Conservation (phyloP, 2,113 vertebrate genomes). For the Dasyprocta punctata region DNA sequence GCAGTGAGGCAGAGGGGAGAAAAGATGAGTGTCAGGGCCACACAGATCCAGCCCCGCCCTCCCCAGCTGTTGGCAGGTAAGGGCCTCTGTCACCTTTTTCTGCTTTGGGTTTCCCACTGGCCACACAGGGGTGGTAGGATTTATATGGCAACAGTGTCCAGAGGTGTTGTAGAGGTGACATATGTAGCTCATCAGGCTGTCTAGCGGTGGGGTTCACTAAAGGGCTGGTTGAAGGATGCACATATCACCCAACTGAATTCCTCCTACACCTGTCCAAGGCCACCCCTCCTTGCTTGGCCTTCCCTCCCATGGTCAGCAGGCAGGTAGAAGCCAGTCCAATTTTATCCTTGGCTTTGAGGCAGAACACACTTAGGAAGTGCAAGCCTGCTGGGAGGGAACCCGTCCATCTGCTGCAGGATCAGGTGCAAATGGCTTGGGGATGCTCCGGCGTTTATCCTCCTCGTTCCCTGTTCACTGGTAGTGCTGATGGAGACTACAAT, state of each 20-base stretch:
- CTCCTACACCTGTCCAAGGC: slow-evolving; percentile 34
- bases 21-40: neutral
- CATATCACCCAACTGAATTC: neutral
- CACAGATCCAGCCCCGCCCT: neutral
- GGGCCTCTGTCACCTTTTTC: neutral
- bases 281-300: slow-evolving; percentile 61
- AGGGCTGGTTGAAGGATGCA: neutral
- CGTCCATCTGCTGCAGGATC: neutral
- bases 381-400: neutral
- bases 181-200: neutral
- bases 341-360: slow-evolving; percentile 15
- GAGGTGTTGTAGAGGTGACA: neutral
- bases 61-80: neutral
- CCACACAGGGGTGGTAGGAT: neutral
- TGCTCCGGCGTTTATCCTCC: neutral
- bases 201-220: neutral
- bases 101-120: neutral
- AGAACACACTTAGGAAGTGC: neutral
- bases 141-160: neutral
- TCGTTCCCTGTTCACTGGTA: neutral
- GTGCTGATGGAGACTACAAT: slow-evolving; percentile 10
- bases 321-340: slow-evolving; percentile 46
- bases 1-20: neutral
- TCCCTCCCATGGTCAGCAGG: slow-evolving; percentile 12
- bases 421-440: slow-evolving; percentile 2